Conservation (phyloP, 2,797 vertebrate species). For the Hoplostethus atlanticus region DNA sequence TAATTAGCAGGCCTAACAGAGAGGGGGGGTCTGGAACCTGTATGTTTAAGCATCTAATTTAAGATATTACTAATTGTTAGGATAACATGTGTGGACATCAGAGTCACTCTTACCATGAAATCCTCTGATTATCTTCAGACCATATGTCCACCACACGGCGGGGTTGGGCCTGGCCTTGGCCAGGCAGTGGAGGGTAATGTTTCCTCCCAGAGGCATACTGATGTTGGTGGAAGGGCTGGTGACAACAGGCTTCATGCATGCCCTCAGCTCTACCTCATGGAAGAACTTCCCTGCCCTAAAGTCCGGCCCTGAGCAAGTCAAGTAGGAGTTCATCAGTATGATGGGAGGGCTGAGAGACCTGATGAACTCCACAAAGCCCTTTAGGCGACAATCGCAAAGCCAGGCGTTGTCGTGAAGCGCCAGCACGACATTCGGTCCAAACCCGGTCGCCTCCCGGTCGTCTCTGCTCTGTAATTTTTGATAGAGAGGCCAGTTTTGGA, state of each 20-base stretch:
- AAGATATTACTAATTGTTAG: conserved; percentile 48
- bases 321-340: conserved; percentile 94
- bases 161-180: conserved; percentile 88
- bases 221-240: conserved; percentile 82
- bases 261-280: conserved; percentile 88
- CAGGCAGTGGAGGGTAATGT: conserved; percentile 89
- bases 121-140: conserved; percentile 90
- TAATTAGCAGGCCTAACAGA: conserved; percentile 16
- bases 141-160: conserved; percentile 90
- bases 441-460: conserved; percentile 47
- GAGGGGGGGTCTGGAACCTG: conserved; percentile 48
- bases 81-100: conserved; percentile 33
- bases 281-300: conserved; percentile 89
- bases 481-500: conserved; percentile 91
- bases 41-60: conserved; percentile 72
- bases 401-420: conserved; percentile 93
- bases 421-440: conserved; percentile 82
- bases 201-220: conserved; percentile 83
- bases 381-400: conserved; percentile 93
- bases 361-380: conserved; percentile 91
- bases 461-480: conserved; percentile 78
- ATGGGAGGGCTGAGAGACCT: conserved; percentile 86
- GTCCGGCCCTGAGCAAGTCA: conserved; percentile 89
- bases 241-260: conserved; percentile 86
- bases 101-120: conserved; percentile 91